These are phyloP conservation scores for Acheta domesticus DNA, from an alignment of 2,888 invertebrate genomes.

Conservation along the genomic window DNA sequence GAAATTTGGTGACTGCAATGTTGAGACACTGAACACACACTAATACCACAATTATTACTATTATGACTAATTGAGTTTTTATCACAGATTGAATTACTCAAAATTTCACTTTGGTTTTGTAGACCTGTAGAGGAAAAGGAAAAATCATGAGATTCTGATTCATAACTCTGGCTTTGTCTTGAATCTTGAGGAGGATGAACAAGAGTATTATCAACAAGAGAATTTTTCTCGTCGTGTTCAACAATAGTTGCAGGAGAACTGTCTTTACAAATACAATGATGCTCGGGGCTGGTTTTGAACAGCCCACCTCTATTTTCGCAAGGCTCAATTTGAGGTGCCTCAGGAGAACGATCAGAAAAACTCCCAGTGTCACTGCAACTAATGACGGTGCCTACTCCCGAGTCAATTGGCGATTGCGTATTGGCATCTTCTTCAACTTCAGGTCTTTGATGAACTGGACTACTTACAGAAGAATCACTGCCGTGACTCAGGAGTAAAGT, in stretches of 20 bases:
- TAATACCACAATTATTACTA: background rate
- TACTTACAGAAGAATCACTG: slow-evolving; percentile 19
- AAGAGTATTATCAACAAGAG: background rate
- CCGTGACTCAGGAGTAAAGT: slow-evolving; percentile 53
- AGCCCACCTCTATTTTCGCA: slow-evolving; percentile 24
- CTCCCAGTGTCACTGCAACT: slow-evolving; percentile 33
- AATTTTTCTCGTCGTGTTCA: background rate
- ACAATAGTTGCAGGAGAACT: background rate
- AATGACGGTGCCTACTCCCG: slow-evolving; percentile 34
- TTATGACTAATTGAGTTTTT: background rate
- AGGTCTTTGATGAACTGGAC: background rate
- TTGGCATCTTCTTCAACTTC: slow-evolving; percentile 23
- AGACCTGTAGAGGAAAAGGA: background rate
- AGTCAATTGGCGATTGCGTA: slow-evolving; percentile 35
- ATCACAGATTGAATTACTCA: background rate
- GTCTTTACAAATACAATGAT: background rate
- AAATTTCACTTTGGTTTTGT: background rate
- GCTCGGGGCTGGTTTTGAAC: slow-evolving; percentile 28
- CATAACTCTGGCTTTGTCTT: background rate
- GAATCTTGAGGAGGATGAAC: background rate
- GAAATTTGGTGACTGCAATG: background rate
- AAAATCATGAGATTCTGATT: background rate
- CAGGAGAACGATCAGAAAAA: slow-evolving; percentile 35
- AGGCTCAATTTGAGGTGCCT: slow-evolving; percentile 20
- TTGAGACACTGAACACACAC: slow-evolving; percentile 1